Conservation (phyloP, 37 sponge, comb jelly and placozoan genomes). For the Petrosia ficiformis region DNA sequence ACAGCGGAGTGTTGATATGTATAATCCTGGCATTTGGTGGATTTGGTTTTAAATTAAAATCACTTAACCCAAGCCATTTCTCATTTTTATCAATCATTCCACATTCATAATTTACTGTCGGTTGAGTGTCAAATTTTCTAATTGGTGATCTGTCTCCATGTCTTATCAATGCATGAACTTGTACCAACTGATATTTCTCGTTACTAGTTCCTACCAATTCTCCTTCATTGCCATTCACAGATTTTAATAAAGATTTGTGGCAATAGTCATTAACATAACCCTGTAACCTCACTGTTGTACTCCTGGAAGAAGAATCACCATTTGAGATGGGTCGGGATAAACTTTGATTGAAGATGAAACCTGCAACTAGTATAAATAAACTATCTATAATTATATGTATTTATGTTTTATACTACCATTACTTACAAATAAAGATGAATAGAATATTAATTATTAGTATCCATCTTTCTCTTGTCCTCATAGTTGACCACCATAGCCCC, state of each 20-base stretch:
- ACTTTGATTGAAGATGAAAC: too few relatives aligned
- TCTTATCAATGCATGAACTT: constrained; percentile 35
- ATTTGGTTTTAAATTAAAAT: constrained; percentile 13
- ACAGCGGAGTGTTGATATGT: neutral
- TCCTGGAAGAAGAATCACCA: too few relatives aligned
- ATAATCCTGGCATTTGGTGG: neutral
- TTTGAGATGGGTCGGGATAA: too few relatives aligned
- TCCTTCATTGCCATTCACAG: constrained; percentile 21
- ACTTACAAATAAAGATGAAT: too few relatives aligned
- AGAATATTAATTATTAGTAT: too few relatives aligned
- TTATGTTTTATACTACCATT: too few relatives aligned
- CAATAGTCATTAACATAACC: constrained; percentile 44
- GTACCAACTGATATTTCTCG: constrained; percentile 30
- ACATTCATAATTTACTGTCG: constrained; percentile 32
- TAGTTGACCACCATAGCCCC: too few relatives aligned
- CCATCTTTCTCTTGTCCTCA: too few relatives aligned
- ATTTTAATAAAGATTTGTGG: constrained; percentile 21
- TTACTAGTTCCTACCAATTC: neutral
- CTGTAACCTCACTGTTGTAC: too few relatives aligned
- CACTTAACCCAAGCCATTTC: constrained; percentile 30
- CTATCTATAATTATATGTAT: too few relatives aligned
- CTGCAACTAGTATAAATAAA: too few relatives aligned
- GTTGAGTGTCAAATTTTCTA: neutral
- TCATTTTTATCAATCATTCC: constrained; percentile 8
- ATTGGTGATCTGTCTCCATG: constrained; percentile 53